Evolutionary conservation across 2,888 invertebrate genomes (phyloP), one percentile per base, ranked within the genome.

Genomic region (Prenolepis imparis): DNA sequence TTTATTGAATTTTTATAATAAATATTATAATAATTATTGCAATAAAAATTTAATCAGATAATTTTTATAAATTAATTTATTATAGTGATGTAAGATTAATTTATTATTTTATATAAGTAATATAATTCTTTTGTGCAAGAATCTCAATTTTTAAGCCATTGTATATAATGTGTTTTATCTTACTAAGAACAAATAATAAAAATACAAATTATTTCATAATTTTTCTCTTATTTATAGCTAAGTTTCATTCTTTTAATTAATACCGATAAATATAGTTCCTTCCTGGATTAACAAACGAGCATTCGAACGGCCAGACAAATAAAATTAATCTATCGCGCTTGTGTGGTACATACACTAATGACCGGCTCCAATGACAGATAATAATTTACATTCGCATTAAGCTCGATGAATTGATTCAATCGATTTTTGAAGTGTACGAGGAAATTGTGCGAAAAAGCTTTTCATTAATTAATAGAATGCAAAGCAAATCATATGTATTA

Each of bases 311-410:
- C 5, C 18, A 39, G 11, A 41, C 11, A 68, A 68, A 78, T 78
- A 18, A 68, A 66, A 24, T 52, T 44, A 52, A 66, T 75, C 24
- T 68, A 41, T 68, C 41, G 24, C 5, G 15, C 8, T 48, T 39
- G 39, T 39, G n/a, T 32, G n/a, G 15, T 44, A 57, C 68, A 15
- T 44, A 57, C 68, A 15, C 41, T n/a, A 78, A 78, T 32, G 57
- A 11, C 12, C 57, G 15, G 5, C 9, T 12, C 12, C 28, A 77
- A 68, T 77, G n/a, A 32, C 9, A 5, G 41, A 41, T 78, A 78
- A 78, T 68, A 68, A 68, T 68, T n/a, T 68, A 57, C 28, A 41
- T 15, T 67, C 18, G 6, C 3, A 32, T 68, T 39, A 78, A 68
- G 21, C 28, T 32, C 21, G 9, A 5, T 28, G 11, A 12, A n/a